Evolutionary conservation across 2,888 invertebrate genomes (phyloP).

Genomic region (Timema cristinae): DNA sequence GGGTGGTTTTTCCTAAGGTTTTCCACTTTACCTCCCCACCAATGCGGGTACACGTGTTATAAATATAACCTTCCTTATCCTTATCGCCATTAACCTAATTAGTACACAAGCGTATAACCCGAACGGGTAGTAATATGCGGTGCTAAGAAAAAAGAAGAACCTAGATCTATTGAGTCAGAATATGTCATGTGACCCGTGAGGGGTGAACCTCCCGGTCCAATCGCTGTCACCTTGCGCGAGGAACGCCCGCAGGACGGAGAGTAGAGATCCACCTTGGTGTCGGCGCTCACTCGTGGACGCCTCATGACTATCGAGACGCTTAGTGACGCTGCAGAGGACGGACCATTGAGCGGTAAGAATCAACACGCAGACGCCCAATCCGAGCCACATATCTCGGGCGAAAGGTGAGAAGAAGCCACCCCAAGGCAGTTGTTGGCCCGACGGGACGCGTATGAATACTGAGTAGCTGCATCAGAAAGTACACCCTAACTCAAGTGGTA

Average conservation of each 20-base stretch:
- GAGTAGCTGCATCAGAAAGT: background rate
- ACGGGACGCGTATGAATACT: background rate
- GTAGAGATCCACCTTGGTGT: background rate
- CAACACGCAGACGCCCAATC: background rate
- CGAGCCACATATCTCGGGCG: background rate
- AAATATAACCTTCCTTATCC: too few relatives aligned
- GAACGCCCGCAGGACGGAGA: background rate
- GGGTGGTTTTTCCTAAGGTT: too few relatives aligned
- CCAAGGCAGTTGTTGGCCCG: background rate
- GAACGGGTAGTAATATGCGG: too few relatives aligned
- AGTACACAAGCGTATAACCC: too few relatives aligned
- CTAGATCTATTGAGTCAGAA: too few relatives aligned
- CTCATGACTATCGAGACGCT: background rate
- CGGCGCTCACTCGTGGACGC: background rate
- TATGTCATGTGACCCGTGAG: too few relatives aligned
- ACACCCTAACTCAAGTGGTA: too few relatives aligned
- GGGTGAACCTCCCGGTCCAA: too few relatives aligned
- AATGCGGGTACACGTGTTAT: too few relatives aligned
- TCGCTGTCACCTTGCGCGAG: slow-evolving; percentile 10
- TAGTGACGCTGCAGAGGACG: background rate
- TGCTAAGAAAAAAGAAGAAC: too few relatives aligned
- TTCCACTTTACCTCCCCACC: too few relatives aligned
- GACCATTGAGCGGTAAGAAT: background rate
- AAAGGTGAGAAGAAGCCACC: background rate
- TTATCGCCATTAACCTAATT: too few relatives aligned